Conservation (phyloP, 2,113 vertebrate genomes). For the Ardeotis arabs region DNA sequence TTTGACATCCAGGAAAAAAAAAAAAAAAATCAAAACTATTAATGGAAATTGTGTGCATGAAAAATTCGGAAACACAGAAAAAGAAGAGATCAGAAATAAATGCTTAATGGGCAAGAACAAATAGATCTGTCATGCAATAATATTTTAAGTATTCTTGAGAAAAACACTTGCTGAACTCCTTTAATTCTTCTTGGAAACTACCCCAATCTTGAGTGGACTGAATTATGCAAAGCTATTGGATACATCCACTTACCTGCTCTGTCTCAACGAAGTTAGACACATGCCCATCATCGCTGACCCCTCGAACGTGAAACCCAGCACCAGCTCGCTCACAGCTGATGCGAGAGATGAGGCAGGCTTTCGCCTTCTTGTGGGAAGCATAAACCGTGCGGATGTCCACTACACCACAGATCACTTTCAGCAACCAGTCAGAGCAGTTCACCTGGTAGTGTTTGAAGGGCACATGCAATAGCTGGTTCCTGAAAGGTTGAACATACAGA, state of each 20-base stretch:
- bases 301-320: conserved; percentile 73
- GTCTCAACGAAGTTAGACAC: conserved; percentile 84
- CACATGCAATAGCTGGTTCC: conserved; percentile 79
- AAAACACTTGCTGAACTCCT: neutral
- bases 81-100: neutral
- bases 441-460: conserved; percentile 80
- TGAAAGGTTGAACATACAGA: conserved; percentile 37
- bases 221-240: conserved; percentile 29
- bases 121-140: neutral
- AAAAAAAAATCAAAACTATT: neutral
- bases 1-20: neutral
- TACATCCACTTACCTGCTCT: conserved; percentile 74
- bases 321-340: conserved; percentile 78
- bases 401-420: conserved; percentile 78
- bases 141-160: neutral
- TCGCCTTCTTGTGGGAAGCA: conserved; percentile 81
- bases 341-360: conserved; percentile 83
- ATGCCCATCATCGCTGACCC: conserved; percentile 78
- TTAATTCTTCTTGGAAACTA: neutral
- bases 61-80: neutral
- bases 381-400: conserved; percentile 81
- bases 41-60: neutral
- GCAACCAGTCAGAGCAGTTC: conserved; percentile 80
- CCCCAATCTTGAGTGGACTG: neutral
- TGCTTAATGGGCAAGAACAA: neutral